A percentile compares a stretch with the other conserved stretches of the same genome.
Evolutionary conservation across 2,797 vertebrate genomes (phyloP).

Genomic region (Anguilla megastoma): DNA sequence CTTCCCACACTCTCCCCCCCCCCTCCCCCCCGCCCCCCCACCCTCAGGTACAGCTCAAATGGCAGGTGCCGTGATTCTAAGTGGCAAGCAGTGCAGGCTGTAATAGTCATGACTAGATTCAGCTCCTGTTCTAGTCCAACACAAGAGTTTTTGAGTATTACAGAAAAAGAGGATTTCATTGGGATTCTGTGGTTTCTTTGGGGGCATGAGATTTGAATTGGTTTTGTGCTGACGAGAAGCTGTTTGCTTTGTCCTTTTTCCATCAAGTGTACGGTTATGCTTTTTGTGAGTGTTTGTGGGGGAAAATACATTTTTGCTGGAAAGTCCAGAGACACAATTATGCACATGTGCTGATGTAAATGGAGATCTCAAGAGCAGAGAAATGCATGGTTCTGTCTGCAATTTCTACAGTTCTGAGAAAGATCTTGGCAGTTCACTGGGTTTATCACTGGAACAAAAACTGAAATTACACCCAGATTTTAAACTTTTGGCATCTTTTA

Average conservation of each 20-base stretch:
- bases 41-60: constrained; percentile 18
- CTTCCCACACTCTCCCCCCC: neutral
- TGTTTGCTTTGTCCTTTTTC: neutral
- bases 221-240: neutral
- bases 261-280: neutral
- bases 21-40: neutral
- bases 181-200: neutral
- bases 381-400: no score
- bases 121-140: constrained; percentile 20
- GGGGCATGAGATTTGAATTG: neutral
- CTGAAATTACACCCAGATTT: no score
- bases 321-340: neutral
- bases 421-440: no score
- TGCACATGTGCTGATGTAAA: neutral
- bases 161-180: neutral
- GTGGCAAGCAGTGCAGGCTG: constrained; percentile 25
- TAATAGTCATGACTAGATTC: constrained; percentile 13
- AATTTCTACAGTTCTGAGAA: no score
- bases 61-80: constrained; percentile 16
- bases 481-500: no score
- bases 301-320: neutral
- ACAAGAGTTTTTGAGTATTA: constrained; percentile 11
- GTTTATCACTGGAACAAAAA: no score
- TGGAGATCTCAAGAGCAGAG: neutral
- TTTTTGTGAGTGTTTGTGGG: neutral